Evolutionary conservation across 2,113 vertebrate species (phyloP), one percentile per base, ranked within the genome.

Genomic region (Beaufortia kweichowensis): DNA sequence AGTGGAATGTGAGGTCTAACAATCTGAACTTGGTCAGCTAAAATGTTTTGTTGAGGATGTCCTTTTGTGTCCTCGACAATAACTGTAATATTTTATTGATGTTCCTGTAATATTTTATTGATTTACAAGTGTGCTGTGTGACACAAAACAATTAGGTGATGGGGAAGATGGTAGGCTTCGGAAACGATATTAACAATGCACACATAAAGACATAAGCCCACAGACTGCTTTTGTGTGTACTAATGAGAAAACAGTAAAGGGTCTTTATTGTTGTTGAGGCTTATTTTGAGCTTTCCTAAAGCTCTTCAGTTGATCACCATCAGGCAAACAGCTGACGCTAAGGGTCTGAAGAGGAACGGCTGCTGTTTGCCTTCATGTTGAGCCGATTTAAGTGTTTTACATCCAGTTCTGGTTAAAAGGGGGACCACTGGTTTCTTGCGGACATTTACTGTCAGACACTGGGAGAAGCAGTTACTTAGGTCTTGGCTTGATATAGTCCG

Each of bases 221-320:
- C 29, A 78, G n/a, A 60, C 67, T 41, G 77, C 80, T 69, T 71
- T 72, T 78, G 70, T 81, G 53, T 31, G n/a, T 69, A 41, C 68
- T 78, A 80, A 80, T 78, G 81, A 83, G 61, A 55, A 79, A 57
- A 76, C 77, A 73, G 61, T 77, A 41, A 80, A 90, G 90, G 86
- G 88, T 85, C 86, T 63, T 88, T 87, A 84, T 94, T 94, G 87
- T 94, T 57, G 46, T 64, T 29, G 53, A 31, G n/a, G 84, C 87
- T 90, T 80, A 88, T 89, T 87, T 86, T 85, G 91, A 86, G 89
- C 89, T 90, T 93, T 91, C 90, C 91, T 82, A 50, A 80, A 87
- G 88, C 90, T 89, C 91, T 94, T 93, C 94, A 94, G 93, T 90
- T 91, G 91, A 93, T 91, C 90, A 86, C 93, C 92, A 93, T 93